A percentile compares a stretch with the other conserved stretches of the same genome.
These are phyloP conservation scores for Hyperoplus immaculatus DNA, from an alignment of 2,797 vertebrate species.

Conservation along the genomic window DNA sequence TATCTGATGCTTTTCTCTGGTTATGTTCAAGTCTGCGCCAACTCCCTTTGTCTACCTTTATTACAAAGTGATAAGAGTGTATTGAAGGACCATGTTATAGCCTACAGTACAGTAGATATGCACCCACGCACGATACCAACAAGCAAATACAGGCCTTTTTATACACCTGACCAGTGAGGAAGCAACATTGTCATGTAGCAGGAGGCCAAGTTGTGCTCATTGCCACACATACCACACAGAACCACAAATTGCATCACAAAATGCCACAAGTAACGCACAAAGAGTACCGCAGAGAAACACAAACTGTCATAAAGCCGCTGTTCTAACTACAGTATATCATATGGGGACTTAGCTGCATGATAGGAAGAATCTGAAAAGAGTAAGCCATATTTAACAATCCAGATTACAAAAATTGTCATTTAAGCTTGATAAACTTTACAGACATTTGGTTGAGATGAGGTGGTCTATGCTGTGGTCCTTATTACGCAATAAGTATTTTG, in stretches of 20 bases:
- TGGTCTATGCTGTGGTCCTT: too few relatives aligned
- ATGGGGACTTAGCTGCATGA: too few relatives aligned
- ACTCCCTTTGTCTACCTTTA: constrained; percentile 13
- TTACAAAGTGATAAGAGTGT: constrained; percentile 51
- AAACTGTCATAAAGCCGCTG: background rate
- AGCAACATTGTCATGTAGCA: background rate
- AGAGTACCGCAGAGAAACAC: background rate
- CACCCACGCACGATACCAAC: background rate
- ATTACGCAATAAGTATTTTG: too few relatives aligned
- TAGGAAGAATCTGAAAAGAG: too few relatives aligned
- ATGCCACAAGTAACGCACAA: background rate
- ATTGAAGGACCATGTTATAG: constrained; percentile 14
- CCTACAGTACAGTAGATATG: background rate
- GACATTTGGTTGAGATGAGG: too few relatives aligned
- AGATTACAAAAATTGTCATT: too few relatives aligned
- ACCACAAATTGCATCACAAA: background rate
- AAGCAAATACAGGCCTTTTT: background rate
- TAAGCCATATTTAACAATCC: too few relatives aligned
- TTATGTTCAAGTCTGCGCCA: constrained; percentile 1
- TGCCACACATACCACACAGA: background rate
- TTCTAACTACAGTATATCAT: background rate
- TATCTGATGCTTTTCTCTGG: constrained; percentile 34
- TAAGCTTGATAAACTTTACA: too few relatives aligned
- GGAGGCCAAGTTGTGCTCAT: background rate
- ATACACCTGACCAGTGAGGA: constrained; percentile 6